Evolutionary conservation across 2,888 invertebrate species (phyloP), one percentile per base, ranked within the genome.

Genomic region (Noctua fimbriata): DNA sequence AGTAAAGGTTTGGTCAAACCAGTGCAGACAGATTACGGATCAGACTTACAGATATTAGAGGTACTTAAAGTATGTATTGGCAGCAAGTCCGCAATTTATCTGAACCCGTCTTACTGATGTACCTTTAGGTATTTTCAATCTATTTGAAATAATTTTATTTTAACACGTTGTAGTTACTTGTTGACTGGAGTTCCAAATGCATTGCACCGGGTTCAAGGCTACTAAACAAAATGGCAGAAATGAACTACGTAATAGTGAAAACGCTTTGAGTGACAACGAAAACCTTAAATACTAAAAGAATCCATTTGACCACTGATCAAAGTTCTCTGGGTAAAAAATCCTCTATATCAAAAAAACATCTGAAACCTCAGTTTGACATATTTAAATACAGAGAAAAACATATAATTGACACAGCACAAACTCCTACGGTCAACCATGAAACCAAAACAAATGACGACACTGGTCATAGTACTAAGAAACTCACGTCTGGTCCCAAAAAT

Each of bases 401-500:
- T 74, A 58, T 67, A 65, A 67, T 78, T 74, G 66, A 82, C 73
- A 55, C 14, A 72, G n/a, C 21, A 24, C 36, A 69, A 41, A 79
- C 55, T 63, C 66, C 65, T 72, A 65, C 63, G 72, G 49, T 55
- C 12, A 21, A 32, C 49, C 16, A 67, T 1, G 28, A 73, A 28
- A 47, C 18, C 5, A 28, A 76, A 76, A 72, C 12, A n/a, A 63
- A 76, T 7, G 55, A 55, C 21, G 71, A 52, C 10, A 18, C 36
- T 63, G 14, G 28, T 76, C 21, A n/a, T 69, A 69, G 60, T 72
- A 58, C 12, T 10, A 70, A 66, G 44, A 79, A 73, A 66, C 52
- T 44, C 66, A 83, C 81, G 81, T 75, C 85, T 87, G 80, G 79
- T 79, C 76, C 28, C 66, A 69, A 47, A 83, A 81, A 78, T 66